Evolutionary conservation across 1,140 invertebrate genomes (phyloP).

Genomic region (Coptotermes formosanus): DNA sequence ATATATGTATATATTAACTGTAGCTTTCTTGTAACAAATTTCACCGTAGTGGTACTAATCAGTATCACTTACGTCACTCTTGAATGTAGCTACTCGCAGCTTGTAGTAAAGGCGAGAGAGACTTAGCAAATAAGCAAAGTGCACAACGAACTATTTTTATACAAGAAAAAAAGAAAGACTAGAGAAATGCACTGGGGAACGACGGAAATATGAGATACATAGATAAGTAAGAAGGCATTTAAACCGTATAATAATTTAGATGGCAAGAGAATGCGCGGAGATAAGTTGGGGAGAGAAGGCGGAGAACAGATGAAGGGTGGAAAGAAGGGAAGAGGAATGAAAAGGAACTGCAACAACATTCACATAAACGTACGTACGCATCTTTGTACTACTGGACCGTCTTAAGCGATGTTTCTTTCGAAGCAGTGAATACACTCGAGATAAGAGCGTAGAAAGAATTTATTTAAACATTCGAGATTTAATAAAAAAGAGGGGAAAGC

Average conservation of each 20-base stretch:
- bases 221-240: conserved; percentile 26
- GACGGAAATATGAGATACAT: conserved; percentile 26
- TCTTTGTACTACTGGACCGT: background rate
- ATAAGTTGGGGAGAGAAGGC: background rate
- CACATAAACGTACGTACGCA: background rate
- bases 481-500: no score
- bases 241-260: conserved; percentile 28
- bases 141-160: conserved; percentile 24
- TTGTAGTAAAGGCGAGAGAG: background rate
- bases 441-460: background rate
- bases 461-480: background rate
- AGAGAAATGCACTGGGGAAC: conserved; percentile 15
- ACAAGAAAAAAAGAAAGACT: background rate
- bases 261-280: conserved; percentile 21
- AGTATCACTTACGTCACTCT: background rate
- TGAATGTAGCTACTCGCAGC: background rate
- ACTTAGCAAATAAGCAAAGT: conserved; percentile 27
- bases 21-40: no score
- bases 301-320: background rate
- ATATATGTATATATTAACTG: no score
- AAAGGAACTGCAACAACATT: background rate
- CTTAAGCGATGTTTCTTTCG: background rate
- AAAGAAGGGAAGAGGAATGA: background rate
- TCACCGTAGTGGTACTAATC: background rate
- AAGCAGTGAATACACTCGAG: background rate